Evolutionary conservation across 2,797 vertebrate genomes (phyloP).

Genomic region (Myiothlypis chrysogaster): DNA sequence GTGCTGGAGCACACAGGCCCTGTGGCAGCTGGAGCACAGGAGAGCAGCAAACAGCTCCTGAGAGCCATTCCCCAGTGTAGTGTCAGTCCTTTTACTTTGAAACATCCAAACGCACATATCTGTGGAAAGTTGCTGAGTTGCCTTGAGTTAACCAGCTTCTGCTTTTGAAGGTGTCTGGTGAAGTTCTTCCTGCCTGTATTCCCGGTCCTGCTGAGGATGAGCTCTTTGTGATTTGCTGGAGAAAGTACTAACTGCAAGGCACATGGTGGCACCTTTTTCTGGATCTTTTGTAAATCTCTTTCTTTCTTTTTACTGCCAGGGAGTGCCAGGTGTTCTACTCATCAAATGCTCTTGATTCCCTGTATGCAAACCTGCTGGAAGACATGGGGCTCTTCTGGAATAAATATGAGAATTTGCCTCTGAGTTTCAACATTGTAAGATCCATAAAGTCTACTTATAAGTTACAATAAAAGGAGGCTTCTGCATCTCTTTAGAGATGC

Average conservation of each 20-base stretch:
- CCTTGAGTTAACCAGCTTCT: background rate
- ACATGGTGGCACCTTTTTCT: background rate
- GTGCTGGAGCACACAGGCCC: background rate
- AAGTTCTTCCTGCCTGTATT: background rate
- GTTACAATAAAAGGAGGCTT: background rate
- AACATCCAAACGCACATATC: rapidly evolving
- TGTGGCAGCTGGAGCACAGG: background rate
- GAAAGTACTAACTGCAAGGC: background rate
- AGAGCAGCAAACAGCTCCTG: background rate
- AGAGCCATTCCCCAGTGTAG: rapidly evolving
- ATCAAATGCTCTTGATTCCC: background rate
- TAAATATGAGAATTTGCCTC: background rate
- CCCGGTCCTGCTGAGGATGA: background rate
- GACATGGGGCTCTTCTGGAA: background rate
- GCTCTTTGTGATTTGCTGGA: background rate
- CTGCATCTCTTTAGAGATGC: background rate
- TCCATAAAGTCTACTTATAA: background rate
- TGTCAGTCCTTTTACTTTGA: background rate
- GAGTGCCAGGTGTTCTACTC: background rate
- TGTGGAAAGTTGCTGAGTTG: background rate
- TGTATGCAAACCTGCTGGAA: background rate
- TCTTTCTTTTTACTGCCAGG: background rate
- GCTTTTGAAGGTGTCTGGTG: background rate
- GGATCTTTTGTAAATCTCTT: background rate
- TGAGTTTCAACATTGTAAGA: background rate